A percentile compares a stretch with the other conserved stretches of the same genome.
phyloP scores from a whole-genome alignment of 2,888 invertebrate genomes.

The Pandemis corylana region DNA sequence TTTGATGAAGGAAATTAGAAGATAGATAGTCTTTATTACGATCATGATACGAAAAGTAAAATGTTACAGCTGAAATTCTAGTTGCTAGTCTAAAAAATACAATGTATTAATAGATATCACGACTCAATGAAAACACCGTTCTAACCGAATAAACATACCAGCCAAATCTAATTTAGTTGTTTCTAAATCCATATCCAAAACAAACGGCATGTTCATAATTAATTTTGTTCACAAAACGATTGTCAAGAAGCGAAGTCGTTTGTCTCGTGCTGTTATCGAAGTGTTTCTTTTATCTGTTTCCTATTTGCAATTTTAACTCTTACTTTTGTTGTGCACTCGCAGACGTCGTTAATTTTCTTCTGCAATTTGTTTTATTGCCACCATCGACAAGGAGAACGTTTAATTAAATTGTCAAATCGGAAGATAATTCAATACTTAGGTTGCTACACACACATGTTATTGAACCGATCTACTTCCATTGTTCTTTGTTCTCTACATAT shows the following conservation, averaged over 20 bases:
- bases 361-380: constrained; percentile 28
- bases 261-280: constrained; percentile 54
- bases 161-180: constrained; percentile 17
- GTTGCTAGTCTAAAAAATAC: background rate
- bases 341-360: constrained; percentile 41
- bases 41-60: too few species aligned
- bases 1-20: background rate
- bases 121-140: background rate
- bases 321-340: constrained; percentile 43
- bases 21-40: background rate
- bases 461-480: background rate
- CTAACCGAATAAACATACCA: background rate
- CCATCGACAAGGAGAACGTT: constrained; percentile 30
- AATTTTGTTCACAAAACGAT: constrained; percentile 56
- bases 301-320: constrained; percentile 44
- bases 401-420: constrained; percentile 40
- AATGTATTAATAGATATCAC: background rate
- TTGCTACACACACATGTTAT: background rate
- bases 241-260: constrained; percentile 48
- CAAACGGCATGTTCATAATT: constrained; percentile 37
- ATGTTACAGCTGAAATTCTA: too few species aligned
- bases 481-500: background rate
- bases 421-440: background rate
- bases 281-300: constrained; percentile 46
- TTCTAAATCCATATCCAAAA: constrained; percentile 38